Evolutionary conservation across 1,140 invertebrate genomes (phyloP), one percentile per base, ranked within the genome.

Genomic region (Apocrypta bakeri): DNA sequence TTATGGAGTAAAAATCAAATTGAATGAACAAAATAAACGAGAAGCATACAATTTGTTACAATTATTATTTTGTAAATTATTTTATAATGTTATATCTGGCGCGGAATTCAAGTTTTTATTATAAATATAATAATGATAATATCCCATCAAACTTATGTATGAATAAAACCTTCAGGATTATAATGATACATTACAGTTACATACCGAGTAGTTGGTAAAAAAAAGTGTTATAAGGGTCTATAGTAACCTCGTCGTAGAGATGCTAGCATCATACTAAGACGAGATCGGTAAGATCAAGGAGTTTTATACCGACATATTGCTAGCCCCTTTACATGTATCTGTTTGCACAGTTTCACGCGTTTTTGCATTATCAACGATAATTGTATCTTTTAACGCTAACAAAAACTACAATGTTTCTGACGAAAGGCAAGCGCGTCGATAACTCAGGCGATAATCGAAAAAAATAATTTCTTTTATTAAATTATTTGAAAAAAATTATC

Each of bases 221-320:
- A n/a, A n/a, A n/a, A n/a, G n/a, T 14, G 42, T 21, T 3, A 17
- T 17, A 56, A n/a, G 48, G n/a, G 48, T 56, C 1, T n/a, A 21
- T 56, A 17, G 61, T n/a, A 25, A 21, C 24, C 24, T n/a, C n/a
- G n/a, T 68, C 56, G 37, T 40, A 1, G 12, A 48, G 24, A 74
- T 56, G 29, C 48, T 27, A 17, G 9, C 24, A n/a, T 6, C n/a
- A 21, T 27, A 74, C 72, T 74, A n/a, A 74, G 17, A 24, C n/a
- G 17, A 69, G 64, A 68, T 79, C 27, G n/a, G 12, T 0, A 40
- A 79, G 33, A 69, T 79, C 63, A n/a, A 40, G 63, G 56, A 77
- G 24, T 33, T 77, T 77, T 77, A 77, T 77, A 77, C 29, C n/a
- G 1, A n/a, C 2, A 21, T 21, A 56, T 56, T 56, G 21, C 48